Evolutionary conservation across 2,113 vertebrate genomes (phyloP).

Genomic region (Forbesichthys papilliferus): DNA sequence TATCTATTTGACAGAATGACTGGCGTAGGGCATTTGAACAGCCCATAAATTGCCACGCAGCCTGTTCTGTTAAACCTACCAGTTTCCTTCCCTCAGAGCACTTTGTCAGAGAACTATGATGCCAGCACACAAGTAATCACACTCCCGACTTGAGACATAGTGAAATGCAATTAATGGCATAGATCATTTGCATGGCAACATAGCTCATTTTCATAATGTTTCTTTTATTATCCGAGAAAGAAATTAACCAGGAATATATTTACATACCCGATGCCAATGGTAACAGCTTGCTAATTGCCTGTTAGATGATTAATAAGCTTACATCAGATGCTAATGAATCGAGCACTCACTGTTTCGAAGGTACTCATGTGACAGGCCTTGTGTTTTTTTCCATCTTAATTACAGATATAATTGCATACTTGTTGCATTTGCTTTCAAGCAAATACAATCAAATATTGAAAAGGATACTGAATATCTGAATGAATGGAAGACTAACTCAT

Average conservation of each 20-base stretch:
- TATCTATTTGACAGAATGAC: conserved; percentile 69
- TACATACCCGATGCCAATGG: conserved; percentile 89
- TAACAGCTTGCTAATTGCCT: conserved; percentile 96
- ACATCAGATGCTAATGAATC: conserved; percentile 98
- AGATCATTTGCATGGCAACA: conserved; percentile 89
- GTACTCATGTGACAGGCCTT: conserved; percentile 88
- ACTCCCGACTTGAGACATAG: conserved; percentile 71
- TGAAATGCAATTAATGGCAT: conserved; percentile 86
- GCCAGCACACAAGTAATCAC: conserved; percentile 47
- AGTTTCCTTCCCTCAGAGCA: conserved; percentile 68
- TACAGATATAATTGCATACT: conserved; percentile 97
- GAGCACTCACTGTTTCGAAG: conserved; percentile 94
- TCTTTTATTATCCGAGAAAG: conserved; percentile 95
- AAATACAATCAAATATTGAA: conserved; percentile 95
- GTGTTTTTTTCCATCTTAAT: conserved; percentile 94
- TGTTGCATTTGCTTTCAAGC: conserved; percentile 95
- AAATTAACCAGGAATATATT: conserved; percentile 96
- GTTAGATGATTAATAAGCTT: conserved; percentile 99
- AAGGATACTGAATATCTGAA: conserved; percentile 82
- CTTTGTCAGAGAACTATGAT: conserved; percentile 53
- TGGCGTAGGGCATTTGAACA: conserved; percentile 66
- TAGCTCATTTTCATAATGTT: conserved; percentile 94
- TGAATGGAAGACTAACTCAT: conserved; percentile 83
- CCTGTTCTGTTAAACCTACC: conserved; percentile 73
- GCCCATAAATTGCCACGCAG: conserved; percentile 72